Evolutionary conservation across 2,113 vertebrate species (phyloP).

Genomic region (Melanerpes aurifrons): DNA sequence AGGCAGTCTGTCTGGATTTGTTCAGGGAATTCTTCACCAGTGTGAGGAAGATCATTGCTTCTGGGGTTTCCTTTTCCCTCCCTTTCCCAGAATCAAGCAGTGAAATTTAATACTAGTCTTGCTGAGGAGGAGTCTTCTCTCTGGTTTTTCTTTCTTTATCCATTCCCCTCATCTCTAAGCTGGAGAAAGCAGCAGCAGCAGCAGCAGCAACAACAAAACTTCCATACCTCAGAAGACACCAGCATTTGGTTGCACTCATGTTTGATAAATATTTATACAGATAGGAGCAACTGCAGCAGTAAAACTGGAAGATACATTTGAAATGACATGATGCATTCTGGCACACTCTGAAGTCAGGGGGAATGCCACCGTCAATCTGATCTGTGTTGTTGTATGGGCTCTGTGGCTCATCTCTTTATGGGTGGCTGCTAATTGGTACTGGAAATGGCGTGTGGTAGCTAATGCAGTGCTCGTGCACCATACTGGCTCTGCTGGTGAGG

Average conservation of each 20-base stretch:
- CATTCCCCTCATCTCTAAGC: background rate
- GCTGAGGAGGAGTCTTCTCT: background rate
- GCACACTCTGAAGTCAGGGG: background rate
- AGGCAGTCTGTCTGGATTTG: background rate
- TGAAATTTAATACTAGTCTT: background rate
- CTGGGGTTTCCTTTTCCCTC: background rate
- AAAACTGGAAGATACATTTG: background rate
- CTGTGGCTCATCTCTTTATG: background rate
- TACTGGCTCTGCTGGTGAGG: background rate
- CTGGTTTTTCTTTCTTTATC: background rate
- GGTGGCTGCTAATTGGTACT: fast-evolving
- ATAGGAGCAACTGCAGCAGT: background rate
- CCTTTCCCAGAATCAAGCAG: background rate
- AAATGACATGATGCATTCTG: background rate
- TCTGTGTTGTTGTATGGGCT: background rate
- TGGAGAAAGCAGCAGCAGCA: background rate
- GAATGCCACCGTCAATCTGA: background rate
- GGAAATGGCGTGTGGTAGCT: background rate
- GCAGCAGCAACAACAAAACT: background rate
- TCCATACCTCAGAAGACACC: background rate
- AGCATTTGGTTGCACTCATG: background rate
- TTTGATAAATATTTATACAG: background rate
- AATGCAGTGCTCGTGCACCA: background rate
- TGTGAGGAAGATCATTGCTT: fast-evolving
- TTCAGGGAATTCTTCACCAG: background rate